Percentiles rank a stretch among this genome's conserved stretches.
Conservation (phyloP, 2,797 vertebrate genomes). For the Mus spretus region DNA sequence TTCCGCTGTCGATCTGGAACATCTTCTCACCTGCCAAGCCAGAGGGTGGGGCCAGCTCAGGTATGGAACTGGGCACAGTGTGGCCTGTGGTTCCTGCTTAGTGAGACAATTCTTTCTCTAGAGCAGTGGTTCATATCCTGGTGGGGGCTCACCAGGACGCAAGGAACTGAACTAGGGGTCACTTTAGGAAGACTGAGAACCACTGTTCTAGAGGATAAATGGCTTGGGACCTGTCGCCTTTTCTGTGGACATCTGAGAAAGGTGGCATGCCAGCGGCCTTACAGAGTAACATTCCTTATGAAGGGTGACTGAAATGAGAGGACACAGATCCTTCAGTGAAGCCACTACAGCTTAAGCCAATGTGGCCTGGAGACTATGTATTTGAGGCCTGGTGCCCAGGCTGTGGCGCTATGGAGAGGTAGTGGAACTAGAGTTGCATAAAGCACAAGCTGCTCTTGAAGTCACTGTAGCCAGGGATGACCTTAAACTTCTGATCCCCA, state of each 20-base stretch:
- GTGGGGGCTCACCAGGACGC: too few species aligned
- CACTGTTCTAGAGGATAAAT: not conserved
- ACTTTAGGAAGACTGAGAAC: not conserved
- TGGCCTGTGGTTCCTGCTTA: not conserved
- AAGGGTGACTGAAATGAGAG: not conserved
- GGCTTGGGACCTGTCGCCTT: not conserved
- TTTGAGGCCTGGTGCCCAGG: not conserved
- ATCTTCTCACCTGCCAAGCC: conserved; percentile 94
- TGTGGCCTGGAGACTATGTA: not conserved
- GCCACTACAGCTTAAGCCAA: not conserved
- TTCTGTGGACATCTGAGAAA: conserved; percentile 18
- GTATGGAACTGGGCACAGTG: not conserved
- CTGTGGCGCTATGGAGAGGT: not conserved
- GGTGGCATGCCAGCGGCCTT: not conserved
- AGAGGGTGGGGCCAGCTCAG: not conserved
- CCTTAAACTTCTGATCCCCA: not conserved
- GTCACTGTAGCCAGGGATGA: not conserved
- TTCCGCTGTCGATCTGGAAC: conserved; percentile 98
- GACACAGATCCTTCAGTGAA: not conserved
- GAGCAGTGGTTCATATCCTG: not conserved
- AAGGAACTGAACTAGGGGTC: too few species aligned
- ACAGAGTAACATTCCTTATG: not conserved
- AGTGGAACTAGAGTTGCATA: not conserved
- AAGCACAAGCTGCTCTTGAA: not conserved
- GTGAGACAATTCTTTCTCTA: not conserved